Conservation (phyloP, 2,113 vertebrate species). For the Ciconia boyciana region DNA sequence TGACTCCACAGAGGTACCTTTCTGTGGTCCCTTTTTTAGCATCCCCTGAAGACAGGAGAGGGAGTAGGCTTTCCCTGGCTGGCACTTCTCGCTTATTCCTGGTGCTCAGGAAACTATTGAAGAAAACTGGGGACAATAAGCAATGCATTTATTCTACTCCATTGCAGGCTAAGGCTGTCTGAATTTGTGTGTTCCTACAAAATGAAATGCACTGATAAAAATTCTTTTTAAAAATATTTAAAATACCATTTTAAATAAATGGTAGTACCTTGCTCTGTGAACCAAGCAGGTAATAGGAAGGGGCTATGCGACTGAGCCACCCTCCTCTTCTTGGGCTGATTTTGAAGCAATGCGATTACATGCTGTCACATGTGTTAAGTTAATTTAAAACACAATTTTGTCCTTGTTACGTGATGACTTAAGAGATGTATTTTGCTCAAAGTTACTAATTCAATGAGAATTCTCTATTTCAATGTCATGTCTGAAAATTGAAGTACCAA, state of each 20-base stretch:
- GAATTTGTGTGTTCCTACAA: background rate
- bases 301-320: background rate
- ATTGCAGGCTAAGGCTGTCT: background rate
- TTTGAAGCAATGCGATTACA: background rate
- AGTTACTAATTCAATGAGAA: background rate
- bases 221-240: too few species aligned
- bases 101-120: background rate
- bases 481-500: constrained; percentile 4
- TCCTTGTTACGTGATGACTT: background rate
- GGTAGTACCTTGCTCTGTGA: background rate
- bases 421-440: background rate
- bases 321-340: background rate
- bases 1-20: background rate
- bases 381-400: background rate
- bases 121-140: background rate
- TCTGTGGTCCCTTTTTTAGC: background rate
- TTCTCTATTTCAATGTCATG: constrained; percentile 4
- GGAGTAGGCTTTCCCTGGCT: background rate
- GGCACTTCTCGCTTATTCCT: background rate
- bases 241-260: too few species aligned
- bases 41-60: background rate
- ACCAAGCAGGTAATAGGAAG: background rate
- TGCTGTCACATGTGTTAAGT: background rate
- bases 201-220: background rate
- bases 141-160: background rate